Evolutionary conservation across 35 echinoderm and acorn worm species (phyloP), one percentile per base, ranked within the genome.

Genomic region (Diadema setosum): DNA sequence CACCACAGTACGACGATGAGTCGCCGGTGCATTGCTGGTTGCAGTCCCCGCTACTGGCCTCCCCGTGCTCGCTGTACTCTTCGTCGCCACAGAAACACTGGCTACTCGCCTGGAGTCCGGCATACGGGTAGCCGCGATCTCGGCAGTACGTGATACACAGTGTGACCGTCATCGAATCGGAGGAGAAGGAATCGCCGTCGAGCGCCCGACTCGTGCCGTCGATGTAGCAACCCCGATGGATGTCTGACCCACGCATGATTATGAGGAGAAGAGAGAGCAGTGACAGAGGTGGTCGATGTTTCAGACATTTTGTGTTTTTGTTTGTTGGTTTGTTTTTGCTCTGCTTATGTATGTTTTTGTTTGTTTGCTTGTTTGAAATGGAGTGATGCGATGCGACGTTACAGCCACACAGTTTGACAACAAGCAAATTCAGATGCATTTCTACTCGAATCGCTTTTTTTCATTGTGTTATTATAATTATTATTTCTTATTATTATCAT

Each of bases 221-320:
- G 12, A 82, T 58, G 58, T 61, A 90, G 78, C 87, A 90, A 21
- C 87, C 87, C 17, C 61, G 46, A 29, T 87, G 74, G 25, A 87
- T 25, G 48, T 70, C 84, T 87, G 43, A n/a, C n/a, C n/a, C n/a
- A 57, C 21, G 12, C 52, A 57, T 21, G 21, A 14, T 57, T 14
- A 57, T 21, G 52, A 14, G 52, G 52, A 57, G 52, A 21, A 14
- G 52, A 12, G 21, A 21, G 12, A n/a, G n/a, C n/a, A n/a, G n/a
- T n/a, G n/a, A n/a, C n/a, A n/a, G n/a, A n/a, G n/a, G n/a, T n/a
- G n/a, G 57, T 2, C n/a, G n/a, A 2, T n/a, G 21, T 24, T n/a
- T 5, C 11, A 4, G 58, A 29, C 21, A 29, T 29, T 9, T 24
- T n/a, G 11, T 24, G 0, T 61, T 29, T 61, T 29, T n/a, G n/a